A percentile compares a stretch with the other conserved stretches of the same genome.
Evolutionary conservation across 2,888 invertebrate species (phyloP).

Genomic region (Protonemura montana): DNA sequence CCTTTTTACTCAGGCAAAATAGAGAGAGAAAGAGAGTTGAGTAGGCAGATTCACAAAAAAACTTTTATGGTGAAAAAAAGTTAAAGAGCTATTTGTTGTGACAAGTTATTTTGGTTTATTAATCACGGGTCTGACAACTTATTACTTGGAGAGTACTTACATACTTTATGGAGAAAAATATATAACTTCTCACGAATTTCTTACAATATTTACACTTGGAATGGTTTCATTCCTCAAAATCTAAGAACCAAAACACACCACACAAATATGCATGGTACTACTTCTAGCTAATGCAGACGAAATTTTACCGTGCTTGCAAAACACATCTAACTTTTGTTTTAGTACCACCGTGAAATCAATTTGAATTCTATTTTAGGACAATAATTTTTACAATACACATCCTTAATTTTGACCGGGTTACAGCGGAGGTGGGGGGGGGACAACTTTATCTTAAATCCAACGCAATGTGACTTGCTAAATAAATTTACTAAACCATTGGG

Average conservation of each 20-base stretch:
- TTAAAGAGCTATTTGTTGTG: neutral
- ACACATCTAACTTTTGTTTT: neutral
- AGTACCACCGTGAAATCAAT: conserved; percentile 7
- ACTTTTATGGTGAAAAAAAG: neutral
- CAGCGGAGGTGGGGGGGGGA: no score
- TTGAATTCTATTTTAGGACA: neutral
- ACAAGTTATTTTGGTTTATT: neutral
- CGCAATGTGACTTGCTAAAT: neutral
- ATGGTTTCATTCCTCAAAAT: no score
- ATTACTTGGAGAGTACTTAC: neutral
- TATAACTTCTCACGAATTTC: neutral
- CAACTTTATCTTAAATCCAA: neutral
- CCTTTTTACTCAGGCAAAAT: no score
- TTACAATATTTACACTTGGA: neutral
- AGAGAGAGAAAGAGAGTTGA: no score
- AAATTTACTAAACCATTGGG: neutral
- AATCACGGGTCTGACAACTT: neutral
- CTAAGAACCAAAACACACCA: neutral
- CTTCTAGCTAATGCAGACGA: neutral
- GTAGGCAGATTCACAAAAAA: no score
- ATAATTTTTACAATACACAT: neutral
- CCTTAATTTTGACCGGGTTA: neutral
- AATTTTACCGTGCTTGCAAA: neutral
- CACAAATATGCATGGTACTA: no score
- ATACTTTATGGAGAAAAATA: neutral